Conservation (phyloP, 2,113 vertebrate species). For the Callopanchax toddi region DNA sequence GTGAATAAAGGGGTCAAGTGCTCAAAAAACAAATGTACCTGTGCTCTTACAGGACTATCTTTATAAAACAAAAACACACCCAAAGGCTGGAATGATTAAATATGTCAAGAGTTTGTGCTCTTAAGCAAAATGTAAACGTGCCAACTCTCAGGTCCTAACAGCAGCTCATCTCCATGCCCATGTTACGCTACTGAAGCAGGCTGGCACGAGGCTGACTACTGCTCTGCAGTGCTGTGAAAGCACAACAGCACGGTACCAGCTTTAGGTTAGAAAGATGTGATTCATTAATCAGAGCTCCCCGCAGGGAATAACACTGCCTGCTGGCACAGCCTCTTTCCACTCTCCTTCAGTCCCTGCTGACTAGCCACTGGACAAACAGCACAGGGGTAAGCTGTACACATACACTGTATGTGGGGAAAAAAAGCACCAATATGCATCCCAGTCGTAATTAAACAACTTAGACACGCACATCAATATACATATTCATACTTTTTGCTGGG, state of each 20-base stretch:
- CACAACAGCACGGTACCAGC: conserved; percentile 52
- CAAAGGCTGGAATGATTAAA: conserved; percentile 48
- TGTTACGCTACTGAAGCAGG: conserved; percentile 45
- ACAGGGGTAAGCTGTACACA: conserved; percentile 46
- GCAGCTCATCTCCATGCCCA: conserved; percentile 51
- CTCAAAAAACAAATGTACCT: conserved; percentile 46
- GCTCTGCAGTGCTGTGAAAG: conserved; percentile 60
- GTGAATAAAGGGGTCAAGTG: conserved; percentile 51
- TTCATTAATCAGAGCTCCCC: conserved; percentile 77
- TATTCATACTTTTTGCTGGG: conserved; percentile 63
- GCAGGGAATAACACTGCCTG: conserved; percentile 56
- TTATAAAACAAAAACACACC: conserved; percentile 41
- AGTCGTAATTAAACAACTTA: conserved; percentile 55
- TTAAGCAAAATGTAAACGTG: conserved; percentile 37
- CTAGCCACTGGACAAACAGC: conserved; percentile 59
- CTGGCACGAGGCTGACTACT: conserved; percentile 56
- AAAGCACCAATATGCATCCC: conserved; percentile 29
- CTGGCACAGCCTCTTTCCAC: conserved; percentile 47
- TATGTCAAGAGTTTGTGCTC: conserved; percentile 52
- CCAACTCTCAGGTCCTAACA: conserved; percentile 45
- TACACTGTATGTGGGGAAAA: conserved; percentile 24
- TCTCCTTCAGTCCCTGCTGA: conserved; percentile 52
- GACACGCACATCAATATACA: conserved; percentile 49
- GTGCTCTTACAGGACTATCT: conserved; percentile 41
- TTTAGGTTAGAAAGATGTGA: conserved; percentile 71